phyloP scores from a whole-genome alignment of 1,140 invertebrate genomes.

The Drosophila pseudoananassae region DNA sequence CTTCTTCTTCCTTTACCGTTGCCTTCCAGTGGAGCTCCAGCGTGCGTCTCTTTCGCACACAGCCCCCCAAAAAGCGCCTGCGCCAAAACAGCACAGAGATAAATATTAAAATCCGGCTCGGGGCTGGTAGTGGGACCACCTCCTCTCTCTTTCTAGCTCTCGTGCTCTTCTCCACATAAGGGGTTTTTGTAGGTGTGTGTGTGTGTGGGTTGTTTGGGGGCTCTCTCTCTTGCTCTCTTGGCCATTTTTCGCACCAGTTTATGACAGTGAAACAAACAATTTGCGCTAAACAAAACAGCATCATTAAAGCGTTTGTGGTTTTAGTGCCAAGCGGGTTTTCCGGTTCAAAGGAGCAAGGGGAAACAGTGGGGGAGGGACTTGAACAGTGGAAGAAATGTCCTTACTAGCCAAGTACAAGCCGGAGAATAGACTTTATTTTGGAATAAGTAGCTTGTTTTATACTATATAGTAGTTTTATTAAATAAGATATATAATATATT shows the following conservation, averaged over 20 bases:
- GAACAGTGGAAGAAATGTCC: slow-evolving; percentile 19
- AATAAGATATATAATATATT: no score
- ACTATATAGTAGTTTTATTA: no score
- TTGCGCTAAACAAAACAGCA: slow-evolving; percentile 83
- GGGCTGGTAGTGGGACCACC: slow-evolving; percentile 42
- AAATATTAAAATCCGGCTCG: slow-evolving; percentile 60
- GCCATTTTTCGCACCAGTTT: slow-evolving; percentile 83
- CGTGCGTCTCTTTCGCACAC: slow-evolving; percentile 51
- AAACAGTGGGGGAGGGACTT: neutral
- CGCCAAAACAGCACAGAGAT: slow-evolving; percentile 70
- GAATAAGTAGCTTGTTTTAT: no score
- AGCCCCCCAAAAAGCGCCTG: slow-evolving; percentile 36
- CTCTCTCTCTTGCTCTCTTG: slow-evolving; percentile 53
- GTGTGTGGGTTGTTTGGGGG: slow-evolving; percentile 22
- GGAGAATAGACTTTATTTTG: no score
- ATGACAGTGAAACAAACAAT: slow-evolving; percentile 83
- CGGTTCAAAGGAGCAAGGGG: slow-evolving; percentile 12
- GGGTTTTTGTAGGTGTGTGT: slow-evolving; percentile 2
- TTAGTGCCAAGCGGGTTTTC: slow-evolving; percentile 69
- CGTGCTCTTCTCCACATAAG: neutral
- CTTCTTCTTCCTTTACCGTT: slow-evolving; percentile 39
- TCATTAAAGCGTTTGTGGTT: slow-evolving; percentile 83
- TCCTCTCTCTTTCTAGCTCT: slow-evolving; percentile 23
- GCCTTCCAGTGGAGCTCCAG: slow-evolving; percentile 61
- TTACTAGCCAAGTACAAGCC: no score